Conservation (phyloP, 2,113 vertebrate genomes). For the Spea multiplicata region DNA sequence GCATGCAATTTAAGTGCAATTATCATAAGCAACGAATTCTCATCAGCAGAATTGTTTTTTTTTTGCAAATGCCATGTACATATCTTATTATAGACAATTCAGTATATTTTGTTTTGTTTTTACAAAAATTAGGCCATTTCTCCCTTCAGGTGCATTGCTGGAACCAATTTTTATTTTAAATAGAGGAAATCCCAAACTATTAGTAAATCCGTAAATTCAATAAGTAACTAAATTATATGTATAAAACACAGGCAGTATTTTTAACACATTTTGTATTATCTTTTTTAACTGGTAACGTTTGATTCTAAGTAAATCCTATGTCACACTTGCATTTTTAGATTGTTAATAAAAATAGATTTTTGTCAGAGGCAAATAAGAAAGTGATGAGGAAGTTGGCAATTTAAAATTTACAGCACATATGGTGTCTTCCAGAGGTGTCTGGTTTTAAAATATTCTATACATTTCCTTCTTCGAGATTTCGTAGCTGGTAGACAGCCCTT, state of each 20-base stretch:
- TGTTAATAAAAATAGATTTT: neutral
- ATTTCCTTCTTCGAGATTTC: neutral
- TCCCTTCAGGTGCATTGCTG: too few relatives aligned
- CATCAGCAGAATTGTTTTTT: too few relatives aligned
- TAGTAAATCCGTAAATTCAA: neutral
- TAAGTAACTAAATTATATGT: neutral
- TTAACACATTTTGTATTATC: neutral
- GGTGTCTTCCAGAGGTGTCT: neutral
- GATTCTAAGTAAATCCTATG: slow-evolving; percentile 3
- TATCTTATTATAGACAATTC: too few relatives aligned
- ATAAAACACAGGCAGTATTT: too few relatives aligned
- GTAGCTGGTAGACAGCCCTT: neutral
- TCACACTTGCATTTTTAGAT: slow-evolving; percentile 2
- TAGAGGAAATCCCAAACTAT: too few relatives aligned
- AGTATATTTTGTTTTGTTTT: too few relatives aligned
- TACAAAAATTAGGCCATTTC: too few relatives aligned
- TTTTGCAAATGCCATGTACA: too few relatives aligned
- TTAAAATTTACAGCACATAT: neutral
- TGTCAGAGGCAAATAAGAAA: slow-evolving; percentile 1
- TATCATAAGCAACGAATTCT: too few relatives aligned
- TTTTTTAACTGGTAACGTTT: neutral
- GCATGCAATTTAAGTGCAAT: too few relatives aligned
- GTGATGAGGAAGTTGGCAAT: neutral
- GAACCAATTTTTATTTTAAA: too few relatives aligned
- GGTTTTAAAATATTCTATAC: slow-evolving; percentile 13